phyloP scores from a whole-genome alignment of 2,797 vertebrate species.

The Balearica regulorum region DNA sequence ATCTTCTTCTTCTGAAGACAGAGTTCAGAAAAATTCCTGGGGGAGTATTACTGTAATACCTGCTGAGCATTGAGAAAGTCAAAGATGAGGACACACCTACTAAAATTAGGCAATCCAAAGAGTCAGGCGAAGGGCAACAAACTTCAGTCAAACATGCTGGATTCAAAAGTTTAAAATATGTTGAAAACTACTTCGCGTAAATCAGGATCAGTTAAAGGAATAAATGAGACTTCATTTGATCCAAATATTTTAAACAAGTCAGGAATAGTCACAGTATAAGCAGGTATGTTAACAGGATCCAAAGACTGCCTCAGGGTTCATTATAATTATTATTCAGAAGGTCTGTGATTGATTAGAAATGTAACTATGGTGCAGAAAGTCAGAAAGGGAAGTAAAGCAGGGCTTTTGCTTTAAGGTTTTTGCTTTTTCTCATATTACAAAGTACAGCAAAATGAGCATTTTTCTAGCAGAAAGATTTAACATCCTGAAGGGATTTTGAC shows the following conservation, averaged over 20 bases:
- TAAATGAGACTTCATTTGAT: background rate
- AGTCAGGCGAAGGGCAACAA: background rate
- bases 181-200: background rate
- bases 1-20: background rate
- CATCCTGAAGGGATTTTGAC: background rate
- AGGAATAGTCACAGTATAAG: background rate
- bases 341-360: constrained; percentile 34
- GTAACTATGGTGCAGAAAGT: background rate
- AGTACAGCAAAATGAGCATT: background rate
- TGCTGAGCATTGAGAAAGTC: background rate
- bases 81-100: constrained; percentile 3
- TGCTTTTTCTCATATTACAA: background rate
- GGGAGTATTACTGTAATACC: background rate
- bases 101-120: background rate
- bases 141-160: background rate
- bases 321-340: background rate
- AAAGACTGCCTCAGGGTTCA: constrained; percentile 9
- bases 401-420: background rate
- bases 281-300: background rate
- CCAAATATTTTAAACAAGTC: constrained; percentile 37
- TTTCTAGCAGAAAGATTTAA: background rate
- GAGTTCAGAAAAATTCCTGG: background rate
- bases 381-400: background rate
- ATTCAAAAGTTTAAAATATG: background rate
- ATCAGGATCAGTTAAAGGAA: background rate